Evolutionary conservation across 2,797 vertebrate species (phyloP).

Genomic region (Peromyscus attwateri): DNA sequence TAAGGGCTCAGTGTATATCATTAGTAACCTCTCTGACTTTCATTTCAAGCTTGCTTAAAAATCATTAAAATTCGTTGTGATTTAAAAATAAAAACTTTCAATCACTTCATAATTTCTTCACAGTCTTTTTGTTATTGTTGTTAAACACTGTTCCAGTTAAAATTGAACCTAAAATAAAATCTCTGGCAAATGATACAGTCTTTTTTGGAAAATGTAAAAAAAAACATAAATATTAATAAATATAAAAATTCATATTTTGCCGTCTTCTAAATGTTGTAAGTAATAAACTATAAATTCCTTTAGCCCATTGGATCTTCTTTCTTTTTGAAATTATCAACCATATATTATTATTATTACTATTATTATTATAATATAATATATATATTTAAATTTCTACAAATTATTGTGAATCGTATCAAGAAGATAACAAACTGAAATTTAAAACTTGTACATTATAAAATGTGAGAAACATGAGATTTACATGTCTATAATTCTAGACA

Average conservation of each 20-base stretch:
- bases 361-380: neutral
- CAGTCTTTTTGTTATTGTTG: neutral
- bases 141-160: neutral
- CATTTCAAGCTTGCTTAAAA: neutral
- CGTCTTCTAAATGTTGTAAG: neutral
- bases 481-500: neutral
- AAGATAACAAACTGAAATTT: neutral
- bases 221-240: neutral
- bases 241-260: neutral
- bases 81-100: neutral
- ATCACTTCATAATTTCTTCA: conserved; percentile 1
- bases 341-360: neutral
- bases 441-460: neutral
- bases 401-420: neutral
- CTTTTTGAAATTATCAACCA: neutral
- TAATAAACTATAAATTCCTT: neutral
- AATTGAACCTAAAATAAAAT: neutral
- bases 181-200: neutral
- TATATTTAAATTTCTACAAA: neutral
- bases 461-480: neutral
- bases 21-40: neutral
- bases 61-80: neutral
- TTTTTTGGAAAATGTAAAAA: neutral
- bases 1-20: neutral
- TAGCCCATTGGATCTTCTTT: accelerated